Percentiles rank a stretch among this genome's conserved stretches.
These are phyloP conservation scores for Eupeodes latifasciatus DNA, from an alignment of 2,888 invertebrate species.

Conservation along the genomic window DNA sequence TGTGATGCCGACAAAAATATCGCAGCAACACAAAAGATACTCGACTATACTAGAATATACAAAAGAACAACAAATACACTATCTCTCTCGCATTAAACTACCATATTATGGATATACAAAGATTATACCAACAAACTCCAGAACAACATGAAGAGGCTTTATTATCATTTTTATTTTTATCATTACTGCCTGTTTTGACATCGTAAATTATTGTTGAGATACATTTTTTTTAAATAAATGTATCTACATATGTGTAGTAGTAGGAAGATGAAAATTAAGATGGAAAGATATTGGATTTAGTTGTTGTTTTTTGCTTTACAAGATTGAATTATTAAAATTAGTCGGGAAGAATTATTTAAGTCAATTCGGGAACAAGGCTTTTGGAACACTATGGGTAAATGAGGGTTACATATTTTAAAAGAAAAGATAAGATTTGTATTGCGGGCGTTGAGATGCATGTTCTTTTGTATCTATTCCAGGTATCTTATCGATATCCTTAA, in stretches of 20 bases:
- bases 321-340: conserved; percentile 31
- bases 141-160: conserved; percentile 38
- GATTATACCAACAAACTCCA: neutral
- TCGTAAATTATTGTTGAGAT: conserved; percentile 76
- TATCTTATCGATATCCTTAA: no score
- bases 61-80: conserved; percentile 8
- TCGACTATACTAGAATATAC: conserved; percentile 16
- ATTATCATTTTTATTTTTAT: conserved; percentile 74
- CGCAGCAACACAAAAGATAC: neutral
- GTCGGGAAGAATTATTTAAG: conserved; percentile 17
- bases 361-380: neutral
- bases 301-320: conserved; percentile 27
- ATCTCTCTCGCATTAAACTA: conserved; percentile 39
- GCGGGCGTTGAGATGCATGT: no score
- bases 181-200: conserved; percentile 75
- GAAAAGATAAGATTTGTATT: no score
- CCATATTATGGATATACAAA: conserved; percentile 27
- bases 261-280: conserved; percentile 45
- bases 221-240: conserved; percentile 48
- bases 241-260: conserved; percentile 1
- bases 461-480: no score
- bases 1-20: conserved; percentile 64
- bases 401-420: no score
- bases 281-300: conserved; percentile 41
- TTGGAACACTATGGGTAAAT: no score